Evolutionary conservation across 2,888 invertebrate genomes (phyloP), one percentile per base, ranked within the genome.

Genomic region (Nomada ruficornis): DNA sequence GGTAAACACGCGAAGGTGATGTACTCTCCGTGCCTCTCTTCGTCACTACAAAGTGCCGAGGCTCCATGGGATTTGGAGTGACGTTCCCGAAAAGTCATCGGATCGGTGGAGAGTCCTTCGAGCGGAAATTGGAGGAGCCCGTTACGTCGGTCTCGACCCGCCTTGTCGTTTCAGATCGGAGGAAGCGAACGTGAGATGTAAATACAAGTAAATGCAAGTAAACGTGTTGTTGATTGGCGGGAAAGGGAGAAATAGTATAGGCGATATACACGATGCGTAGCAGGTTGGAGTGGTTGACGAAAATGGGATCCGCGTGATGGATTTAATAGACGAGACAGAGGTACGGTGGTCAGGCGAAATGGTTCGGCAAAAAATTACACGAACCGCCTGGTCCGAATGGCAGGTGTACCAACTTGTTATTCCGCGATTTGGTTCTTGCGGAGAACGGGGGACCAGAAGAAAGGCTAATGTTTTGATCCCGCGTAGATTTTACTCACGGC

Each of bases 1-100:
- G 90, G 92, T 92, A 93, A 93, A 93, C 93, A 93, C 92, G 91
- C 93, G 87, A 91, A 91, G 91, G 90, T 92, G 93, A 93, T 92
- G 93, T 93, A 91, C 90, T 89, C 85, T 89, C 84, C 88, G 88
- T 88, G 87, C 83, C 85, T 81, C 79, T 86, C 82, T 81, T 85
- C 89, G 80, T 86, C 86, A 78, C 79, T 86, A 85, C 88, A 84
- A 88, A 85, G 89, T 88, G 84, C 88, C 83, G 85, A 76, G 88
- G 69, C 1, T 89, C 80, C 83, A 80, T 73, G 68, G 72, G 82
- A 89, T 85, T 83, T 84, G 82, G 85, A 89, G 87, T 86, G 88
- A 89, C 87, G 86, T 87, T 77, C 84, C 89, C 80, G 76, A 89
- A 88, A 88, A 89, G 85, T 88, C 87, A 78, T 36, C 81, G 76